Percentiles rank a stretch among this genome's conserved stretches.
These are phyloP conservation scores for Choloepus hoffmanni DNA, from an alignment of 2,113 vertebrate genomes.

Conservation along the genomic window DNA sequence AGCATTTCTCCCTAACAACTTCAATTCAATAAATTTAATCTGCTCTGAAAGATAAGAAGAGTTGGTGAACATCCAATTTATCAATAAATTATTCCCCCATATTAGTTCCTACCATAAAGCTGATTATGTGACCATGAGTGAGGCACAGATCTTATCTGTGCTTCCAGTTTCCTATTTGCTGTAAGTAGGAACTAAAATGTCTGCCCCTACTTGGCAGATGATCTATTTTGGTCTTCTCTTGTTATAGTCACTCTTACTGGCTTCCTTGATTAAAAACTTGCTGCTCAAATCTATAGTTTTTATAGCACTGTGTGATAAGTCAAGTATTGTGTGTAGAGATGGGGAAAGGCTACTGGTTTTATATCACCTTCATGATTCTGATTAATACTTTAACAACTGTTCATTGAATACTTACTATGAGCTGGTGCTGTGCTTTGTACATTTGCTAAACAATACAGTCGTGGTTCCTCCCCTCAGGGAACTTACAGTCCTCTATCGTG, in stretches of 20 bases:
- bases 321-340: background rate
- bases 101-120: background rate
- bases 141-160: background rate
- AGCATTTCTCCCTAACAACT: background rate
- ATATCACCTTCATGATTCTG: background rate
- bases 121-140: too few species aligned
- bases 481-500: fast-evolving
- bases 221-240: background rate
- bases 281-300: background rate
- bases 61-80: background rate
- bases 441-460: background rate
- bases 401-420: too few species aligned
- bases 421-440: fast-evolving
- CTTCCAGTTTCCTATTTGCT: background rate
- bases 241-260: background rate
- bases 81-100: background rate
- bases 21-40: background rate
- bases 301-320: background rate
- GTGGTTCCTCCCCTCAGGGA: background rate
- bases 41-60: background rate
- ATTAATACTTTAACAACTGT: too few species aligned
- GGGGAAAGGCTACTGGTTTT: background rate
- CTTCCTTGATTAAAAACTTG: background rate
- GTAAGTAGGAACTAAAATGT: background rate
- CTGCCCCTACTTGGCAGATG: background rate